A percentile compares a stretch with the other conserved stretches of the same genome.
Conservation (phyloP, 2,888 invertebrate species). For the Hanleya hanleyi region DNA sequence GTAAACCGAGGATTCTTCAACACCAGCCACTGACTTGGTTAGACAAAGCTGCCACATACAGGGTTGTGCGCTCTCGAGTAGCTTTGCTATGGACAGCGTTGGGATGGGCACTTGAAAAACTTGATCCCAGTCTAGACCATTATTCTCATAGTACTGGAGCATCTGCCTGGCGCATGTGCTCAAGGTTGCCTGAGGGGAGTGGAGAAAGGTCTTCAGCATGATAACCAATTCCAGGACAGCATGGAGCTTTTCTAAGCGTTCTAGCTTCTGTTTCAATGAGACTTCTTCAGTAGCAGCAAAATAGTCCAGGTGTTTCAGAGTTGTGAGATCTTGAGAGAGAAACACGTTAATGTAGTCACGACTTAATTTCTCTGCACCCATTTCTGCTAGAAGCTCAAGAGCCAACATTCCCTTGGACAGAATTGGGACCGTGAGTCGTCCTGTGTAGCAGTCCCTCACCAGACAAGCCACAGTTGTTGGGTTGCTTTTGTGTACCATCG, state of each 20-base stretch:
- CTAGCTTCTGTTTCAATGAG: constrained; percentile 40
- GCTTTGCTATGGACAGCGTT: constrained; percentile 35
- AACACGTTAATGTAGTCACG: constrained; percentile 58
- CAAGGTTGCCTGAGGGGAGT: constrained; percentile 47
- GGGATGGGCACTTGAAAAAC: constrained; percentile 50
- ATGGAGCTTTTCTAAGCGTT: constrained; percentile 51
- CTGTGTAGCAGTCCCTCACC: constrained; percentile 58
- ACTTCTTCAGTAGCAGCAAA: constrained; percentile 36
- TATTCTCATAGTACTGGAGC: constrained; percentile 50
- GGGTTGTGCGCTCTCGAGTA: constrained; percentile 41
- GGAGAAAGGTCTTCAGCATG: constrained; percentile 52
- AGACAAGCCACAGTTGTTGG: constrained; percentile 59
- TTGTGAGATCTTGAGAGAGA: constrained; percentile 53
- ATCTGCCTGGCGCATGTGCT: constrained; percentile 45
- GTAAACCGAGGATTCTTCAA: constrained; percentile 37
- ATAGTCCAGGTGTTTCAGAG: constrained; percentile 42
- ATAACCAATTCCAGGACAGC: constrained; percentile 56
- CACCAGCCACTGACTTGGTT: constrained; percentile 29
- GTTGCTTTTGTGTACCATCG: constrained; percentile 60
- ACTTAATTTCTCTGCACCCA: constrained; percentile 61
- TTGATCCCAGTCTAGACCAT: constrained; percentile 33
- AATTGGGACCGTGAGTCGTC: constrained; percentile 42
- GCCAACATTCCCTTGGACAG: constrained; percentile 51
- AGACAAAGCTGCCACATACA: constrained; percentile 45
- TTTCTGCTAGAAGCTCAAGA: constrained; percentile 58